Evolutionary conservation across 1,140 invertebrate genomes (phyloP), one percentile per base, ranked within the genome.

Genomic region (Dryas iulia): DNA sequence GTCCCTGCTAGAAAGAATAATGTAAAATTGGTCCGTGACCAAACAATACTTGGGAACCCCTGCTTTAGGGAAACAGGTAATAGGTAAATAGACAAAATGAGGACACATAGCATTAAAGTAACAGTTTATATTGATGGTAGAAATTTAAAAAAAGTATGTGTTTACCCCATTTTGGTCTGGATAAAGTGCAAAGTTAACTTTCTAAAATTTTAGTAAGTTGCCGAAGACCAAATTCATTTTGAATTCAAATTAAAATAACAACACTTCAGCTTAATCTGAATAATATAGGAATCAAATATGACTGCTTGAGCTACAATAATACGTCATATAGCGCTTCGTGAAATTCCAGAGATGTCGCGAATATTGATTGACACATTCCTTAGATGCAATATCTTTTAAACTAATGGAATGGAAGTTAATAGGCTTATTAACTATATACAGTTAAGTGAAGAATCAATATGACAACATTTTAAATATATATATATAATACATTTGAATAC

Each of bases 361-460:
- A 59, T 35, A 33, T 24, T 25, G 35, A 59, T 59, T 59, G 58
- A 25, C 10, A 59, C 30, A 59, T 59, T 59, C 58, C 30, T 23
- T 10, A 26, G 28, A 33, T 33, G 57, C 14, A 47, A 21, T 18
- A 18, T 47, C 7, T 47, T 47, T 47, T 47, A 47, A 2, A 21
- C 2, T 18, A 47, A n/a, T n/a, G n/a, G n/a, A 21, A 47, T 47
- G 14, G 18, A 18, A 21, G 3, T 47, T 21, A 21, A 47, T 47
- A 21, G 2, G 6, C 26, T 28, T 28, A 28, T 28, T 3, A 28
- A 6, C 6, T 3, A 2, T 28, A 28, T 28, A 28, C 6, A 3
- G 26, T 28, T 28, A 3, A 39, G n/a, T 11, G 47, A 11, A 24
- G 21, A 24, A 53, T 21, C 14, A 53, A 10, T 23, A 12, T n/a